Evolutionary conservation across 2,888 invertebrate genomes (phyloP), one percentile per base, ranked within the genome.

Genomic region (Thereva unica): DNA sequence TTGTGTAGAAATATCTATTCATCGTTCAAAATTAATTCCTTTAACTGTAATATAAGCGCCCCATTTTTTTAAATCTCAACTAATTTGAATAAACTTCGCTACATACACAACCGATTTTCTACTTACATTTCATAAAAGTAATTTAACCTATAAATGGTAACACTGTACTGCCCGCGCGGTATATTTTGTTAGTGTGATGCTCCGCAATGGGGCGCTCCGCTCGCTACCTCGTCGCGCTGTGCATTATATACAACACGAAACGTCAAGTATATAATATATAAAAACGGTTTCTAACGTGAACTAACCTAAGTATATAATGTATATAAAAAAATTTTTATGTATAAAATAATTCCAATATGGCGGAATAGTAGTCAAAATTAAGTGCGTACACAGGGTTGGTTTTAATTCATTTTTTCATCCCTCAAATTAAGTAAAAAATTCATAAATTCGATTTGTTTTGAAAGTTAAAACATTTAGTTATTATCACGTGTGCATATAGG

Each of bases 291-390:
- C 65, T 65, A 56, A 65, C 55, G 65, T 65, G 65, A 65, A 47
- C 35, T 44, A 23, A 23, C 23, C 23, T 23, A 54, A 47, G 65
- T 65, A 65, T 8, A 65, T 54, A 65, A 35, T 54, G 50, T 56
- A 65, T 41, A 65, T 65, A 65, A 64, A 64, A 65, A 64, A 64
- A 64, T 55, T 64, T 54, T 64, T 54, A 54, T 54, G 64, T 54
- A 64, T 55, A 64, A 65, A 56, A 56, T 65, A 65, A 65, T 71
- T 73, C 67, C 71, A 73, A 73, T 47, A 73, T 73, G 73, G 73
- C 73, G 73, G 65, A 64, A 57, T 64, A 66, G 63, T 68, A 66
- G 47, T 64, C 66, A 67, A 66, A 67, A 69, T 67, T 69, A 67
- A 67, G 69, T 69, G 61, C 56, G 59, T 67, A 50, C 55, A 34